Evolutionary conservation across 2,888 invertebrate species (phyloP).

Genomic region (Griposia aprilina): DNA sequence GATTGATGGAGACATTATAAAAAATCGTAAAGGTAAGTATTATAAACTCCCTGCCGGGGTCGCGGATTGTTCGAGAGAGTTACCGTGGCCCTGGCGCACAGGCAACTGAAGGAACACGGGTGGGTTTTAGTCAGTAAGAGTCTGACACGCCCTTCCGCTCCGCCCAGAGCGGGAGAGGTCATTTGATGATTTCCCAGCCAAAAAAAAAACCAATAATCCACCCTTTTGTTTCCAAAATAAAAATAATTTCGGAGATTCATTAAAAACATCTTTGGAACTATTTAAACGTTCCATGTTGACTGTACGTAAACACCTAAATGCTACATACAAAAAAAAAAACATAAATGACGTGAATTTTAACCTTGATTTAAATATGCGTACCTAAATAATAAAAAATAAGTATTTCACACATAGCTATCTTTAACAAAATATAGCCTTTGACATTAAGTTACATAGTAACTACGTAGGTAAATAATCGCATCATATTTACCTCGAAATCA

Average conservation of each 20-base stretch:
- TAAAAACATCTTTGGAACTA: background rate
- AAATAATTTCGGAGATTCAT: background rate
- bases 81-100: no score
- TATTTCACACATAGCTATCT: slow-evolving; percentile 14
- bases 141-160: no score
- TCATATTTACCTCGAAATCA: slow-evolving; percentile 3
- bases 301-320: slow-evolving; percentile 17
- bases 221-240: background rate
- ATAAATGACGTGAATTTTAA: slow-evolving; percentile 13
- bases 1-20: background rate
- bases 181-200: no score
- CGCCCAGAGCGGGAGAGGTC: no score
- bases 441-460: slow-evolving; percentile 1
- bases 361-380: slow-evolving; percentile 38
- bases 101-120: no score
- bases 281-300: slow-evolving; percentile 8
- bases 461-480: slow-evolving; percentile 12
- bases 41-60: no score
- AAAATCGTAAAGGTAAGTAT: background rate
- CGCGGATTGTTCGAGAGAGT: no score
- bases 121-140: no score
- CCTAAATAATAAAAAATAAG: slow-evolving; percentile 25
- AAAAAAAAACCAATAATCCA: no score
- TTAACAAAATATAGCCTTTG: slow-evolving; percentile 42
- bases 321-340: no score